Percentiles rank a stretch among this genome's conserved stretches.
Conservation (phyloP, 2,888 invertebrate genomes). For the Agrotis clavis region DNA sequence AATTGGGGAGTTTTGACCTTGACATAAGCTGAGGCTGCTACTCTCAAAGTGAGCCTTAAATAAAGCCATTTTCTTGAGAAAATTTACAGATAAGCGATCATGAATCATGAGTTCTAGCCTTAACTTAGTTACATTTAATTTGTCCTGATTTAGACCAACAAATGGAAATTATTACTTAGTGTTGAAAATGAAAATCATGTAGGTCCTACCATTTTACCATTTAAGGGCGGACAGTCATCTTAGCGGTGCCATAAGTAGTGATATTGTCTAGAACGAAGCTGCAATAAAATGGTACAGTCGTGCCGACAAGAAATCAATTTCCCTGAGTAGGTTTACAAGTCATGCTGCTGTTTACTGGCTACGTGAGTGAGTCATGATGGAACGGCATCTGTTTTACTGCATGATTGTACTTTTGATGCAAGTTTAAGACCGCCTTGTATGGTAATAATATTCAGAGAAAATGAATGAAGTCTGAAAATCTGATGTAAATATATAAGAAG, state of each 20-base stretch:
- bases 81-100: neutral
- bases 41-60: neutral
- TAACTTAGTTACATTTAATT: neutral
- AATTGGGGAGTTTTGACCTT: too few species aligned
- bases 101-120: neutral
- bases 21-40: too few species aligned
- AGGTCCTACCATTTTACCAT: conserved; percentile 41
- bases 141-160: neutral
- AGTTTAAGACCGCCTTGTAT: neutral
- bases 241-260: conserved; percentile 36
- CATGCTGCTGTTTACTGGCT: conserved; percentile 30
- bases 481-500: too few species aligned
- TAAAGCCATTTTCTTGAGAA: neutral
- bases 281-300: conserved; percentile 33
- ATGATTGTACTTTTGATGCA: neutral
- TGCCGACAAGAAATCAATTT: conserved; percentile 51
- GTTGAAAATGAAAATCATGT: conserved; percentile 14
- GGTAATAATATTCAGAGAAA: conserved; percentile 12
- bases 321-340: conserved; percentile 39
- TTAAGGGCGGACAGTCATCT: neutral
- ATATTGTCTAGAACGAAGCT: conserved; percentile 44
- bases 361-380: conserved; percentile 22
- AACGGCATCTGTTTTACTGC: conserved; percentile 41
- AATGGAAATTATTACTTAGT: conserved; percentile 2
- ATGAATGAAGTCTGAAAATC: too few species aligned